Evolutionary conservation across 2,113 vertebrate species (phyloP), one percentile per base, ranked within the genome.

Genomic region (Oncorhynchus gorbuscha): DNA sequence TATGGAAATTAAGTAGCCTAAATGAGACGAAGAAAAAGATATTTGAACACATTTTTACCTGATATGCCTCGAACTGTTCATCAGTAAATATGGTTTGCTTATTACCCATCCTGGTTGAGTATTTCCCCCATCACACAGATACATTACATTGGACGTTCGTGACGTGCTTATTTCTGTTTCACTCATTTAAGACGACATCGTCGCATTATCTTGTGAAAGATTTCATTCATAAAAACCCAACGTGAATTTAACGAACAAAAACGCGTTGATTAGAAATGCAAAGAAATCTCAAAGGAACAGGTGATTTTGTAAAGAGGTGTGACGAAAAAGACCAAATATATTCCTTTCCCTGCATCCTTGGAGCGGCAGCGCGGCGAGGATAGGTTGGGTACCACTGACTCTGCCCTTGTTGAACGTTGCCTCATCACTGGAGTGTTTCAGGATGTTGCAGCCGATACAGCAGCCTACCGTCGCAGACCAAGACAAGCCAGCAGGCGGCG

Each of bases 1-100:
- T 45, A 55, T 18, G 13, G 51, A 55, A 55, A 55, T 55, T 3
- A 55, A 55, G 4, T 55, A 55, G 51, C 51, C 12, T 55, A 55
- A 55, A 18, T 4, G 16, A 55, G 51, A 55, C 18, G 1, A 18
- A 14, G 1, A 5, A 55, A 16, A 5, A 16, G 0, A 16, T 0
- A 5, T 16, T 55, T 55, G 1, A 16, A 18, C 51, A 39, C 66
- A 22, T 71, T 91, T 93, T 93, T 90, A 97, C 96, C 96, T 97
- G 95, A 76, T 94, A 97, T 69, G 96, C 95, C 81, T 97, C 96
- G 82, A 97, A 93, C 92, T 97, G 96, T 93, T 97, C 96, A 80
- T 96, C 95, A 83, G 96, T 97, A 95, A 97, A 97, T 91, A 96
- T 97, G 61, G 95, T 97, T 89, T 97, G 96, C 89, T 97, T 97